Evolutionary conservation across 1,140 invertebrate genomes (phyloP).

Genomic region (Alviniconcha marisindica): DNA sequence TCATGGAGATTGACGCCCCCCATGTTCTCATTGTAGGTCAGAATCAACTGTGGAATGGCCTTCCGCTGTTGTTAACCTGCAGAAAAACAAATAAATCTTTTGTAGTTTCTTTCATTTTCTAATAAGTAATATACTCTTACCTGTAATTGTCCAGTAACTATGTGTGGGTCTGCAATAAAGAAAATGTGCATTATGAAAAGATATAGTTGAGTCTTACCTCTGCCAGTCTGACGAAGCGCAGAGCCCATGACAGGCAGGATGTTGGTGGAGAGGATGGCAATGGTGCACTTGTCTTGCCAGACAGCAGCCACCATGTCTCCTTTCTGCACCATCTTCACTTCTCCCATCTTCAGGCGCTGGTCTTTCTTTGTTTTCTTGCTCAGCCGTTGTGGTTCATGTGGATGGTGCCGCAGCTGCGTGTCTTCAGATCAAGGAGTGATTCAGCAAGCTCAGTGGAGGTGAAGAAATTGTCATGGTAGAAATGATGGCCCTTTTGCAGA

Average conservation of each 20-base stretch:
- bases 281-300: slow-evolving; percentile 14
- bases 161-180: background rate
- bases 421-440: slow-evolving; percentile 26
- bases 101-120: too few relatives aligned
- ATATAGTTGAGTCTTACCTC: background rate
- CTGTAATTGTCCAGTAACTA: too few relatives aligned
- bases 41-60: background rate
- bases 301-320: background rate
- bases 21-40: slow-evolving; percentile 21
- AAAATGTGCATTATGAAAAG: background rate
- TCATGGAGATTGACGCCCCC: slow-evolving; percentile 12
- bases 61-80: background rate
- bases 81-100: background rate
- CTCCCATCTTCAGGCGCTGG: background rate
- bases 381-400: too few relatives aligned
- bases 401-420: slow-evolving; percentile 34
- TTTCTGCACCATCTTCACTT: background rate
- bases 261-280: background rate
- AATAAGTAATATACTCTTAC: too few relatives aligned
- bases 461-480: slow-evolving; percentile 35
- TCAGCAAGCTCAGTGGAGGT: background rate
- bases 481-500: slow-evolving; percentile 8
- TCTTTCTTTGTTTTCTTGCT: background rate
- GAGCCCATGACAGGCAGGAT: background rate
- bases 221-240: background rate